phyloP scores from a whole-genome alignment of 2,888 invertebrate genomes.

The Stomorhina lunata region DNA sequence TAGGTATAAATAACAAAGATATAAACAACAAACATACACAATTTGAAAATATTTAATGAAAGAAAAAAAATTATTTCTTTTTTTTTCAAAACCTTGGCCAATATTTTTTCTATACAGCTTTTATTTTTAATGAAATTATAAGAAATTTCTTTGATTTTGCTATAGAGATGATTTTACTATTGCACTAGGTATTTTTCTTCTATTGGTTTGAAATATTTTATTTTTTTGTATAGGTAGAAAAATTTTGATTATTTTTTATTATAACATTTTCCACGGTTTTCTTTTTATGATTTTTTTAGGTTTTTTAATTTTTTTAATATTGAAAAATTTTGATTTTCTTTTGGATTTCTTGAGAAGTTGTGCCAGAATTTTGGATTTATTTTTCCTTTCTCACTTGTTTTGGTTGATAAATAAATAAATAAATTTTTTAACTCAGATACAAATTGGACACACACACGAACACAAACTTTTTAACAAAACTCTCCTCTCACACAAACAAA shows the following conservation, averaged over 20 bases:
- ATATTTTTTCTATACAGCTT: constrained; percentile 22
- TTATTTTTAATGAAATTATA: constrained; percentile 6
- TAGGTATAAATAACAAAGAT: neutral
- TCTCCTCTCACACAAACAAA: neutral
- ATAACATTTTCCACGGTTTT: neutral
- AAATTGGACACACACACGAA: constrained; percentile 6
- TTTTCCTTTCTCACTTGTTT: constrained; percentile 60
- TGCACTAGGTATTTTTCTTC: constrained; percentile 30
- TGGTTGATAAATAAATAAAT: constrained; percentile 40
- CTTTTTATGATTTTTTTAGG: neutral
- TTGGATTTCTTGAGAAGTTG: neutral
- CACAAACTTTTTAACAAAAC: too few species aligned
- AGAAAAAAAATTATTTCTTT: constrained; percentile 13
- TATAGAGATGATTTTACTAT: neutral
- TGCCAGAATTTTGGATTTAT: constrained; percentile 48
- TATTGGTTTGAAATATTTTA: neutral
- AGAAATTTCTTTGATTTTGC: constrained; percentile 26
- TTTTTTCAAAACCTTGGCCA: constrained; percentile 56
- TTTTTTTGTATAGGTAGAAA: neutral
- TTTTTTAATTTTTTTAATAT: constrained; percentile 3
- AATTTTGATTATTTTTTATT: constrained; percentile 49
- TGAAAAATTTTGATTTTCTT: constrained; percentile 38
- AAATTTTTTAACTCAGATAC: too few species aligned
- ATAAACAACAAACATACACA: constrained; percentile 41
- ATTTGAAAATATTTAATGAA: constrained; percentile 5